These are phyloP conservation scores for Myotis davidii DNA, from an alignment of 2,113 vertebrate genomes.

Conservation along the genomic window DNA sequence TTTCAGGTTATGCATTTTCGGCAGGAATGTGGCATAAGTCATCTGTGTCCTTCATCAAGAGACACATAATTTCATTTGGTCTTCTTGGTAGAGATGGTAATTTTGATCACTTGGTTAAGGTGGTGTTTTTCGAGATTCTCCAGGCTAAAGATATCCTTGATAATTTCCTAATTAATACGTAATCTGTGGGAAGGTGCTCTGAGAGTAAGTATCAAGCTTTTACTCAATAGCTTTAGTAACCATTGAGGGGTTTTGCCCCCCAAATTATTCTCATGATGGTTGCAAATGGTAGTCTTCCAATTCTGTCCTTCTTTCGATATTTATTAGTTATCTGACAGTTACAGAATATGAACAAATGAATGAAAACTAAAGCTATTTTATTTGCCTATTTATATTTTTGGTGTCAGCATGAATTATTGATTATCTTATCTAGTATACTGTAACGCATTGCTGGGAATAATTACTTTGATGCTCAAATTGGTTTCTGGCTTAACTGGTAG, in stretches of 20 bases:
- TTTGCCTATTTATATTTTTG: constrained; percentile 11
- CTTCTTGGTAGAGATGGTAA: not conserved
- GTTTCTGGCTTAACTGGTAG: not conserved
- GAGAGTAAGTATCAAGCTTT: not conserved
- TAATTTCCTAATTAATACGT: not conserved
- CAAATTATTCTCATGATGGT: not conserved
- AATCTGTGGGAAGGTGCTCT: not conserved
- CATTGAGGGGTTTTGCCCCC: not conserved
- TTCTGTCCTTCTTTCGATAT: not conserved
- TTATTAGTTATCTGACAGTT: not conserved
- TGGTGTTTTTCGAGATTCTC: not conserved
- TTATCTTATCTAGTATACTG: not conserved
- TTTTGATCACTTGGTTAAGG: not conserved
- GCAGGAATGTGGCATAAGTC: not conserved
- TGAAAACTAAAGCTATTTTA: not conserved
- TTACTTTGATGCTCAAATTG: not conserved
- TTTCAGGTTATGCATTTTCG: not conserved
- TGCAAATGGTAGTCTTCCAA: not conserved
- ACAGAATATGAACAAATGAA: not conserved
- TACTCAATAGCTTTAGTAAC: not conserved
- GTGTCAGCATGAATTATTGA: not conserved
- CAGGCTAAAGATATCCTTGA: not conserved
- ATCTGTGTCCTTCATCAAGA: not conserved
- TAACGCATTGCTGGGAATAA: not conserved
- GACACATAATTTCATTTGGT: not conserved